A percentile compares a stretch with the other conserved stretches of the same genome.
Conservation (phyloP, 92 coral and sea anemone genomes). For the Epizoanthus rinbou region DNA sequence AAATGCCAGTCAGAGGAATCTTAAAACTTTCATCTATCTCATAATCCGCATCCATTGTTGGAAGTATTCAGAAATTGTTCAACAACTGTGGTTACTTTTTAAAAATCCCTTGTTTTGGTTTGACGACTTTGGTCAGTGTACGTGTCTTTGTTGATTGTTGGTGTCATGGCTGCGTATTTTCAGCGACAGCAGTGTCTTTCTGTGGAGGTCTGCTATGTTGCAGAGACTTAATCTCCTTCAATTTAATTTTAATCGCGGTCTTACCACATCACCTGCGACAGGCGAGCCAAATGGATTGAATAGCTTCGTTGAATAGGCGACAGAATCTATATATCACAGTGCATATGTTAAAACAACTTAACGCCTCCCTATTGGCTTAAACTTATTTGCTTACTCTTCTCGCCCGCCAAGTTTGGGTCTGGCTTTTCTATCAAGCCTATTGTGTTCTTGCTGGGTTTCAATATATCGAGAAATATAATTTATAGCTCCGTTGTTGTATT, state of each 20-base stretch:
- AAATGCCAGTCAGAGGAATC: constrained; percentile 48
- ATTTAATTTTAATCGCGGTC: background rate
- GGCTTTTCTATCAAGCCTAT: background rate
- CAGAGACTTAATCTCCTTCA: constrained; percentile 14
- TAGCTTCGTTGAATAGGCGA: constrained; percentile 16
- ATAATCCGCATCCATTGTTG: constrained; percentile 1
- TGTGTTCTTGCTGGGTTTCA: background rate
- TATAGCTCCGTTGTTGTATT: background rate
- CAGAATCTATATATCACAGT: background rate
- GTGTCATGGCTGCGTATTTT: background rate
- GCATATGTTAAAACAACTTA: constrained; percentile 13
- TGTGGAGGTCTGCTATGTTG: background rate
- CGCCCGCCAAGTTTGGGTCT: background rate
- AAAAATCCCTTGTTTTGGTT: background rate
- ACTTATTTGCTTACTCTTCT: background rate
- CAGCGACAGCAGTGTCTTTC: background rate
- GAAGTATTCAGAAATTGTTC: background rate
- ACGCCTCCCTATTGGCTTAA: constrained; percentile 21
- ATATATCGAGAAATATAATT: background rate
- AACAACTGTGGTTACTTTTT: background rate
- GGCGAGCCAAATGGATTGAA: background rate
- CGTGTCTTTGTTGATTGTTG: background rate
- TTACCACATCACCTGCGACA: background rate
- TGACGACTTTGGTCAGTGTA: no score
- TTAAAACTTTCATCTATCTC: constrained; percentile 13